Base-by-base conservation (phyloP, 2,113 vertebrate genomes). In the Brachyistius frenatus region DNA sequence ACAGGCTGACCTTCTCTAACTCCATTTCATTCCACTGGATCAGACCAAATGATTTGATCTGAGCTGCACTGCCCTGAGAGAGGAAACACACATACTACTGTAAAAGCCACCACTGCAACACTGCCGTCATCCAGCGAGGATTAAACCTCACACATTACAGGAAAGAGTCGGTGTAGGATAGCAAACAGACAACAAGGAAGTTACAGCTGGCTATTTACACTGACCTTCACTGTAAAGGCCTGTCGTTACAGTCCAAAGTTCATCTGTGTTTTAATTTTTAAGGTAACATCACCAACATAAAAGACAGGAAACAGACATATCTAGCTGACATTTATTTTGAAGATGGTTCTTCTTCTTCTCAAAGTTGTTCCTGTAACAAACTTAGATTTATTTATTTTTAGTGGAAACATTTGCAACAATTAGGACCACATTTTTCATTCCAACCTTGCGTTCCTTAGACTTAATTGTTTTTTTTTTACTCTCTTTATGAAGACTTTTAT, bases 1-100 rank as follows among this genome's bases (percentile, higher is more conserved):
- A 67, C 33, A 7, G 62, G 30, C 63, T 89, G 89, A 90, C 92
- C 89, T 85, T 88, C 86, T 86, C 76, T 88, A 86, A 89, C 88
- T 82, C 79, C 39, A 84, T 79, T 89, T 85, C 76, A 81, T 89
- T 86, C 68, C 30, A 30, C 76, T 74, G 76, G 76, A 85, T 91
- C 80, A 89, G 63, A 78, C 50, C 81, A 73, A 86, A 85, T 89
- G 50, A 90, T 89, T 84, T 75, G 78, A 89, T 86, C 50, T 73
- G 61, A 68, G 73, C 64, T 14, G 32, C 5, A 50, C 32, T 41
- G 77, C 60, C 68, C 63, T 7, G 37, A 74, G 69, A 86, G 68
- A 85, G 53, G 57, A 35, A 49, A 64, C 80, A 53, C 54, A 55
- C 41, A 55, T 11, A 2, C 33, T 37, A 76, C 52, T 68, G 50